A percentile compares a stretch with the other conserved stretches of the same genome.
phyloP scores from a whole-genome alignment of 2,797 vertebrate species.

The Acanthornis magna region DNA sequence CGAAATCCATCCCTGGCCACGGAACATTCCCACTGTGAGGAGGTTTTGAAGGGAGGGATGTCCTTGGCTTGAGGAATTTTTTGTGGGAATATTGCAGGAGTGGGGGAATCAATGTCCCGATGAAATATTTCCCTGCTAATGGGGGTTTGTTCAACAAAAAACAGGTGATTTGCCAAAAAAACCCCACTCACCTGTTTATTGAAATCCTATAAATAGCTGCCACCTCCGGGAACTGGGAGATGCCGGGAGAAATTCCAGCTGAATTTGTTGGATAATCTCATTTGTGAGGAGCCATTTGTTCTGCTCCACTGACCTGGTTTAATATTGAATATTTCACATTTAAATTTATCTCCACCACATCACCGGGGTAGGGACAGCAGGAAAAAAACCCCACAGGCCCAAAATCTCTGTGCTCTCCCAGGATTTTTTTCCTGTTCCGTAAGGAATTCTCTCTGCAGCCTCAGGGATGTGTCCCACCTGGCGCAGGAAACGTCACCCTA shows the following conservation, averaged over 20 bases:
- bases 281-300: conserved; percentile 23
- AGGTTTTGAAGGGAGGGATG: background rate
- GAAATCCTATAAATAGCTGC: background rate
- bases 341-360: background rate
- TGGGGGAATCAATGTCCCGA: background rate
- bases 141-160: background rate
- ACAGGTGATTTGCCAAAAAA: background rate
- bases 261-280: conserved; percentile 11
- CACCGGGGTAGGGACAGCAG: background rate
- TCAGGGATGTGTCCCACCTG: accelerated
- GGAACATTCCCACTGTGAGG: background rate
- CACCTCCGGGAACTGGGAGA: background rate
- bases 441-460: background rate
- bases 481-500: background rate
- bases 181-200: background rate
- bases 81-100: background rate
- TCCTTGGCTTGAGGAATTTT: background rate
- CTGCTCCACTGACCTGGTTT: conserved; percentile 30
- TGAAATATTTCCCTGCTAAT: background rate
- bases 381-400: accelerated
- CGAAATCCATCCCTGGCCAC: background rate
- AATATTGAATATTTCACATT: background rate
- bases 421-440: background rate
- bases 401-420: background rate
- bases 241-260: background rate